These are phyloP conservation scores for Pangasius mekongensis DNA, from an alignment of 2,797 vertebrate genomes.

Conservation along the genomic window DNA sequence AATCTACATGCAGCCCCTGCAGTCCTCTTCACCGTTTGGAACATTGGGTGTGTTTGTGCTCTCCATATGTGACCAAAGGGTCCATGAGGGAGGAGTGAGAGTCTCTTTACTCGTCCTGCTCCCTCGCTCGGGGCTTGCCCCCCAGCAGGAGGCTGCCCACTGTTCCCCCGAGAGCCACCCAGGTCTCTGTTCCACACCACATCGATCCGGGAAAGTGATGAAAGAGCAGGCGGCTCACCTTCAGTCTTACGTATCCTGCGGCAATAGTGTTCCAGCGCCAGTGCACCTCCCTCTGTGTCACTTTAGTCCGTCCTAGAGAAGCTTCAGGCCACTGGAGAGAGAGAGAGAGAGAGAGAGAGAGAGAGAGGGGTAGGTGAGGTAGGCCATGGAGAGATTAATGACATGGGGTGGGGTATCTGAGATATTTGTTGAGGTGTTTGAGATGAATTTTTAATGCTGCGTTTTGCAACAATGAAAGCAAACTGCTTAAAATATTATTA, in stretches of 20 bases:
- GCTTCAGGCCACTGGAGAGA: slow-evolving; percentile 44
- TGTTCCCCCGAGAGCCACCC: slow-evolving; percentile 47
- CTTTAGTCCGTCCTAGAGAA: slow-evolving; percentile 53
- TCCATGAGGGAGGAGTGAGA: slow-evolving; percentile 49
- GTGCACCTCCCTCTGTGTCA: slow-evolving; percentile 54
- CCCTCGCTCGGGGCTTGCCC: slow-evolving; percentile 54
- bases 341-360: slow-evolving; percentile 34
- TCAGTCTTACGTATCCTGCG: slow-evolving; percentile 59
- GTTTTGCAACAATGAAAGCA: slow-evolving; percentile 32
- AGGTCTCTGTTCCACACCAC: slow-evolving; percentile 61
- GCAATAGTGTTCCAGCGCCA: slow-evolving; percentile 51
- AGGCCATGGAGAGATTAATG: slow-evolving; percentile 47
- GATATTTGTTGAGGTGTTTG: slow-evolving; percentile 31
- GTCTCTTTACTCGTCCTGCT: slow-evolving; percentile 45
- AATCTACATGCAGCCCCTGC: slow-evolving; percentile 17
- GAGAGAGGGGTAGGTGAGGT: slow-evolving; percentile 9
- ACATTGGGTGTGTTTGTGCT: slow-evolving; percentile 52
- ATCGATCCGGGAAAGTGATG: slow-evolving; percentile 66
- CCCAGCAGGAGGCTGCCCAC: slow-evolving; percentile 58
- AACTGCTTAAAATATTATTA: not conserved
- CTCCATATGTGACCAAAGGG: slow-evolving; percentile 51
- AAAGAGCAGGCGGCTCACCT: slow-evolving; percentile 63
- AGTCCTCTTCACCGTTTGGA: slow-evolving; percentile 25
- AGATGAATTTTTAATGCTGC: slow-evolving; percentile 42
- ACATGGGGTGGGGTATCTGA: slow-evolving; percentile 20